A percentile compares a stretch with the other conserved stretches of the same genome.
Conservation (phyloP, 2,888 invertebrate genomes). For the Zygogramma bicolorata region DNA sequence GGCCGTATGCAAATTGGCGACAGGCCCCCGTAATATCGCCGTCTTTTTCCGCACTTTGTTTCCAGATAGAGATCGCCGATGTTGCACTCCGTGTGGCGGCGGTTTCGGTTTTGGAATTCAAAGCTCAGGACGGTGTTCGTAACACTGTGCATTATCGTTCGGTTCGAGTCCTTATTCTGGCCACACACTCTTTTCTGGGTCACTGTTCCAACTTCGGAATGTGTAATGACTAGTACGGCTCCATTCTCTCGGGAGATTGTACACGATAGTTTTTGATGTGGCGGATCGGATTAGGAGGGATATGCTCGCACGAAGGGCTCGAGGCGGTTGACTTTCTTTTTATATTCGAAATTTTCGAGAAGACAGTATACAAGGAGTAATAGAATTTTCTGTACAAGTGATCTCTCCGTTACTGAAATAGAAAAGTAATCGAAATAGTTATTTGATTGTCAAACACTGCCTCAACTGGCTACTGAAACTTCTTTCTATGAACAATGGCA, state of each 20-base stretch:
- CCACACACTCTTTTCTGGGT: slow-evolving; percentile 47
- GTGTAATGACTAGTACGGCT: not conserved
- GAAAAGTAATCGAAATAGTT: too few species aligned
- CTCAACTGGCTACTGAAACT: too few species aligned
- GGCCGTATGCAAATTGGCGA: slow-evolving; percentile 23
- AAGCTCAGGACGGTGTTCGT: slow-evolving; percentile 8
- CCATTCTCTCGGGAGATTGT: not conserved
- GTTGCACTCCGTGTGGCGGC: slow-evolving; percentile 22
- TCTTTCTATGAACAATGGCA: too few species aligned
- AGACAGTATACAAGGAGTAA: too few species aligned
- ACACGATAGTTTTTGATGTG: not conserved
- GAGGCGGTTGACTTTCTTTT: not conserved
- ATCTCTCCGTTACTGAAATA: too few species aligned
- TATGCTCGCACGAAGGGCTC: not conserved
- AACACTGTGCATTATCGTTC: slow-evolving; percentile 27
- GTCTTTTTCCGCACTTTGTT: slow-evolving; percentile 32
- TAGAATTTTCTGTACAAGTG: too few species aligned
- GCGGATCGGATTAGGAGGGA: not conserved
- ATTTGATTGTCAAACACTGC: too few species aligned
- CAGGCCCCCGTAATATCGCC: slow-evolving; percentile 24
- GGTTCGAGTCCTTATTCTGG: slow-evolving; percentile 18
- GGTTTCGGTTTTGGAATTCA: slow-evolving; percentile 25
- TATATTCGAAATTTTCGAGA: too few species aligned
- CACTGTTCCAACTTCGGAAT: slow-evolving; percentile 49
- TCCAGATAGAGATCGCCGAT: slow-evolving; percentile 35